Conservation (phyloP, 35 echinoderm and acorn worm species). For the Nesometra sesokonis region DNA sequence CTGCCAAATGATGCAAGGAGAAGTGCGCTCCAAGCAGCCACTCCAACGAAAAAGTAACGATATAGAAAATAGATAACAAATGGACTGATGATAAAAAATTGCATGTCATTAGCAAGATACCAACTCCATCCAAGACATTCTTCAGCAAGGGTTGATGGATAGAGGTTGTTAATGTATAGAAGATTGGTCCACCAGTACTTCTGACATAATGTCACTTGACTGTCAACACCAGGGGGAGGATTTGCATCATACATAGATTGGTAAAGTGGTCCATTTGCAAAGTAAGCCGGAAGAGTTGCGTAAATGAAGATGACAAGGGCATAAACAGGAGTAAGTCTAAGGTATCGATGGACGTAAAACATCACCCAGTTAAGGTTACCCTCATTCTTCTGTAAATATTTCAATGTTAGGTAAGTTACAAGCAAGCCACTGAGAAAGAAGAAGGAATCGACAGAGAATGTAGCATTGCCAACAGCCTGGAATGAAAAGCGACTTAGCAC, state of each 20-base stretch:
- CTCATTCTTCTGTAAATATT: slow-evolving; percentile 17
- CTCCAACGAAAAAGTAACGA: slow-evolving; percentile 20
- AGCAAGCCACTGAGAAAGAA: no score
- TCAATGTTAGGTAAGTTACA: slow-evolving; percentile 42
- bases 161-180: no score
- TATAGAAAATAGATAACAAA: slow-evolving; percentile 47
- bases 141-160: slow-evolving; percentile 26
- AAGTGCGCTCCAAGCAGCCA: no score
- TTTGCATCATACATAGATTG: not conserved
- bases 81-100: no score
- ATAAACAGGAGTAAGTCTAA: slow-evolving; percentile 35
- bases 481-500: no score
- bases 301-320: slow-evolving; percentile 29
- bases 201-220: slow-evolving; percentile 7
- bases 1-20: no score
- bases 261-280: not conserved
- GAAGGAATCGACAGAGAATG: no score
- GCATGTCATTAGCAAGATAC: no score
- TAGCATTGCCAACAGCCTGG: no score
- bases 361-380: slow-evolving; percentile 41
- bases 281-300: slow-evolving; percentile 5
- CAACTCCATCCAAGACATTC: slow-evolving; percentile 86
- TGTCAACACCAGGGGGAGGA: not conserved
- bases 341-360: no score
- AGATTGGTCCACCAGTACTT: no score